Conservation (phyloP, 2,113 vertebrate genomes). For the Tringa solitaria region DNA sequence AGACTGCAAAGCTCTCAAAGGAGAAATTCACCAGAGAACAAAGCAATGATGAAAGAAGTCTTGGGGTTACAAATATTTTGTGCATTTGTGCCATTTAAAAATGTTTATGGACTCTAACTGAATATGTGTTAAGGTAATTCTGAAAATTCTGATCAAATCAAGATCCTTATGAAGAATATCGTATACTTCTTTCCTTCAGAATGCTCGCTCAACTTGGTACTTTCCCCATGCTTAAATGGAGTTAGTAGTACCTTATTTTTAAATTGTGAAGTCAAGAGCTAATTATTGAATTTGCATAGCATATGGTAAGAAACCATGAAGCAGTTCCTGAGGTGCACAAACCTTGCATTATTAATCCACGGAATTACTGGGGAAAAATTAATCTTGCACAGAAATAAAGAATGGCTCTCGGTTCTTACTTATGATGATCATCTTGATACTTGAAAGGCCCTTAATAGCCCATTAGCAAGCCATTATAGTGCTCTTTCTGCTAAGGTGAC, state of each 20-base stretch:
- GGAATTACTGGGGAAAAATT: constrained; percentile 42
- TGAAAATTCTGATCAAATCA: neutral
- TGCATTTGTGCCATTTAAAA: neutral
- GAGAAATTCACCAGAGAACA: neutral
- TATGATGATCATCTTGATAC: constrained; percentile 1
- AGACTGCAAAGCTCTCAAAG: neutral
- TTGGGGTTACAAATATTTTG: neutral
- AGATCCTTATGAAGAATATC: fast-evolving
- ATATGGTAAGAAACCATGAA: constrained; percentile 34
- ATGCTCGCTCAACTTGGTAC: neutral
- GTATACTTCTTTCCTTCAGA: neutral
- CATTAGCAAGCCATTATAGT: neutral
- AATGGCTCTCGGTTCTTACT: constrained; percentile 11
- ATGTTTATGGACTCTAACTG: neutral
- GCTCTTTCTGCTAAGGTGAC: constrained; percentile 29
- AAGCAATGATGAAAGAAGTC: neutral
- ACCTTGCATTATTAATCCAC: constrained; percentile 42
- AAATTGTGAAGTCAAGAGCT: constrained; percentile 23
- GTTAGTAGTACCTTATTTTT: neutral
- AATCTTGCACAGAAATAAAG: constrained; percentile 29
- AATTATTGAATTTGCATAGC: constrained; percentile 35
- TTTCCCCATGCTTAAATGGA: neutral
- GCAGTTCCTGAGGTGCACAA: constrained; percentile 52
- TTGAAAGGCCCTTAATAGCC: constrained; percentile 40
- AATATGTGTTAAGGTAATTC: neutral